Base-by-base conservation (phyloP, 2,113 vertebrate genomes). In the Labrus mixtus region DNA sequence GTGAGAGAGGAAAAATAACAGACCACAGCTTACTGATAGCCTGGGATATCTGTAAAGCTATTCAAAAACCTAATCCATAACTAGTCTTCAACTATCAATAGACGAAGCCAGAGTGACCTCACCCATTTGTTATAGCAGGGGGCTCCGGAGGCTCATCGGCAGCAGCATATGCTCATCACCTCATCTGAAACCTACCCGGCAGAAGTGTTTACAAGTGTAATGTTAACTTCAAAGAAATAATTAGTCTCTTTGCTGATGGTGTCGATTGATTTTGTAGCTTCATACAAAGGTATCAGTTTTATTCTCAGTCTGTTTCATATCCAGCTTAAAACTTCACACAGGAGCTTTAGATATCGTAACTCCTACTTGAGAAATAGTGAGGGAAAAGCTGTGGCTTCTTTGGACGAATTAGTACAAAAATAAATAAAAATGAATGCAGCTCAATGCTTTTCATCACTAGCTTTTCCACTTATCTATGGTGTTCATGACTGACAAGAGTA, bases 401-500 rank as follows among this genome's bases (percentile, higher is more conserved):
- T 2, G 29, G 61, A 45, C 9, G 69, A 67, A 56, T 48, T 25
- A 2, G 25, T 12, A 13, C 57, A 3, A 23, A 58, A 43, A 50
- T n/a, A 29, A 15, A 2, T 48, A 2, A 23, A 2, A 70, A 22
- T 15, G 70, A 68, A 71, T 50, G 15, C 51, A 62, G 12, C 20
- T 36, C 55, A 56, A 70, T 66, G 43, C 20, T 16, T 20, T 66
- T 67, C 2, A 63, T 19, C 10, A 16, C 16, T 23, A 16, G 56
- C 54, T 53, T 76, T 43, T n/a, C 13, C 39, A 25, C 50, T 53
- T 20, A 45, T 37, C 33, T 33, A 16, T 43, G 22, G 23, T 53
- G 16, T 39, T 63, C 7, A 64, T 16, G 36, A 43, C 54, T 72
- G 72, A 79, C 36, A 62, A 67, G 53, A 78, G 73, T 78, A 84